A percentile compares a stretch with the other conserved stretches of the same genome.
phyloP scores from a whole-genome alignment of 2,888 invertebrate genomes.

The Pecten maximus region DNA sequence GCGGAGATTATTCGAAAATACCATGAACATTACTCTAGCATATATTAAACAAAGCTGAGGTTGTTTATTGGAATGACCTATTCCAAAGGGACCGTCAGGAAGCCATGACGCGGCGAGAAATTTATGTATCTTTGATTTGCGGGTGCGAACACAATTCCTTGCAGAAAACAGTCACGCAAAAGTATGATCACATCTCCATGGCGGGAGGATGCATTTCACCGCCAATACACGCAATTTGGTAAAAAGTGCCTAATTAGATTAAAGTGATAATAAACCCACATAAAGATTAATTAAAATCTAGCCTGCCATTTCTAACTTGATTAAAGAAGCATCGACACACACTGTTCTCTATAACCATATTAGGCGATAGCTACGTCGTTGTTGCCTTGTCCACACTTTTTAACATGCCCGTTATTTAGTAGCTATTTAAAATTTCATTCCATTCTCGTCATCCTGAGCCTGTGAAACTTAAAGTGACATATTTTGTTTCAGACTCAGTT shows the following conservation, averaged over 20 bases:
- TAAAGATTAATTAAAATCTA: constrained; percentile 33
- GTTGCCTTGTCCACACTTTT: neutral
- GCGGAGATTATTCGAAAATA: constrained; percentile 30
- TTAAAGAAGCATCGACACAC: neutral
- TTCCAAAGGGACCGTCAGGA: constrained; percentile 25
- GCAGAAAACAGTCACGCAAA: constrained; percentile 2
- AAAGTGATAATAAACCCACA: neutral
- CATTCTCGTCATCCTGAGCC: neutral
- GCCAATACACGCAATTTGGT: constrained; percentile 20
- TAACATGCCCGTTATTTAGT: neutral
- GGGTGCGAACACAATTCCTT: constrained; percentile 30
- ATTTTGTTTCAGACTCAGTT: neutral
- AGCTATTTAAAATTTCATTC: neutral
- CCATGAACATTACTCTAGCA: constrained; percentile 5
- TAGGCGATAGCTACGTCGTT: neutral
- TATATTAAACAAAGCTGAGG: constrained; percentile 27
- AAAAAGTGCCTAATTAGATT: constrained; percentile 21
- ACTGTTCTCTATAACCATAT: neutral
- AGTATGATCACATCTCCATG: neutral
- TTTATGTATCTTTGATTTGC: constrained; percentile 33
- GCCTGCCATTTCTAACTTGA: neutral
- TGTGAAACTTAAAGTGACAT: neutral
- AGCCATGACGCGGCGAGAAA: constrained; percentile 10
- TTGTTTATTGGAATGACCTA: constrained; percentile 8
- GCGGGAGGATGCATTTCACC: neutral